Percentiles rank a stretch among this genome's conserved stretches.
Conservation (phyloP, 2,113 vertebrate species). For the Oncorhynchus tshawytscha region DNA sequence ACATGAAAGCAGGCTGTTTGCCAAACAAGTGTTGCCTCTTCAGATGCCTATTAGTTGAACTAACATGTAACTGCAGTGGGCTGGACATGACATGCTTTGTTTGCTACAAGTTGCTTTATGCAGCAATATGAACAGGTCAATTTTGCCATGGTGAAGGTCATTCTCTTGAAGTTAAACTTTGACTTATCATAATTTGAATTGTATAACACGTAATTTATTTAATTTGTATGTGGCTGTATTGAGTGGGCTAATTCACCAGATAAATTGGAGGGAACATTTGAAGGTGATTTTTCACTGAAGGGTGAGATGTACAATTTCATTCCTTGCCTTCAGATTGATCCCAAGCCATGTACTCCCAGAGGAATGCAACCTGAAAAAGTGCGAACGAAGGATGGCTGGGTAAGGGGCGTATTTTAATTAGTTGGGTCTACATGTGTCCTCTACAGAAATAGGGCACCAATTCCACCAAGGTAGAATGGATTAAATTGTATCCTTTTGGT, state of each 20-base stretch:
- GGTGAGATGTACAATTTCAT: background rate
- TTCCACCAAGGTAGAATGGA: slow-evolving; percentile 13
- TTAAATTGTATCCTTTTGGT: slow-evolving; percentile 13
- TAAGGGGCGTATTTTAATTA: slow-evolving; percentile 72
- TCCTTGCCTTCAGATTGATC: slow-evolving; percentile 85
- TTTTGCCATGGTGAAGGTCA: background rate
- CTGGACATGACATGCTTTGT: no score
- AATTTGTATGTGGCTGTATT: no score
- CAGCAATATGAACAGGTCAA: no score
- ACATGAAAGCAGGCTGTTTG: background rate
- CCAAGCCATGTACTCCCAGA: slow-evolving; percentile 97
- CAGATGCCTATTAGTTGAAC: background rate
- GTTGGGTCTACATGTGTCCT: slow-evolving; percentile 24
- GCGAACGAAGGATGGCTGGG: slow-evolving; percentile 95
- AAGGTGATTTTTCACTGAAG: slow-evolving; percentile 35
- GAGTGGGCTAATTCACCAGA: background rate
- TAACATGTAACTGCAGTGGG: no score
- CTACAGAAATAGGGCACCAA: slow-evolving; percentile 14
- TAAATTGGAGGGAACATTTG: slow-evolving; percentile 31
- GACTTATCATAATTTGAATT: no score
- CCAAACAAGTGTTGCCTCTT: background rate
- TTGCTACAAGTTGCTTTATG: no score
- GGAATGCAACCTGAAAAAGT: slow-evolving; percentile 98
- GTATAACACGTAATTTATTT: no score
- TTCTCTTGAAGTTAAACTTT: background rate